Evolutionary conservation across 2,888 invertebrate genomes (phyloP).

Genomic region (Dolichomitus sp.): DNA sequence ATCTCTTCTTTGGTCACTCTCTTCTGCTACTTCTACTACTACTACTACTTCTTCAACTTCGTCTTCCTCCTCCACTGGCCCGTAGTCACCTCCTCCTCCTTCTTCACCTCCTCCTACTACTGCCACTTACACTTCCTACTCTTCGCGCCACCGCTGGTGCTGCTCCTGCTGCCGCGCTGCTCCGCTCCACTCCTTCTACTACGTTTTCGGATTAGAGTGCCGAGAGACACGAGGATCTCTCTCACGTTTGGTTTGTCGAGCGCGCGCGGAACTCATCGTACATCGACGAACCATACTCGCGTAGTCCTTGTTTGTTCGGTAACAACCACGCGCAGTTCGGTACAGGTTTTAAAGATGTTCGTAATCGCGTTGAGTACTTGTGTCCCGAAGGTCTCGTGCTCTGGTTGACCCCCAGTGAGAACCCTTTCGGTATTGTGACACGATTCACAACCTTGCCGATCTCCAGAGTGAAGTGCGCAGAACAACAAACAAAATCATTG

Average conservation of each 20-base stretch:
- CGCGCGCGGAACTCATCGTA: constrained; percentile 39
- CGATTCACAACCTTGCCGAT: background rate
- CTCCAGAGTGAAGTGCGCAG: background rate
- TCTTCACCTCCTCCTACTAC: constrained; percentile 51
- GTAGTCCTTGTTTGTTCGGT: constrained; percentile 22
- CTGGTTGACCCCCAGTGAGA: constrained; percentile 1
- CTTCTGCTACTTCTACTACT: constrained; percentile 4
- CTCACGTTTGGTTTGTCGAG: constrained; percentile 31
- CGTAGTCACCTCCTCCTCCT: constrained; percentile 51
- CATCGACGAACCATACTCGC: constrained; percentile 18
- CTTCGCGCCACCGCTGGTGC: constrained; percentile 53
- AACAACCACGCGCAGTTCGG: background rate
- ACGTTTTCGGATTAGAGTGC: constrained; percentile 73
- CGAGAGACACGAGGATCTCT: constrained; percentile 68
- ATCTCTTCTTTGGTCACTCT: background rate
- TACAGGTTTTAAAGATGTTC: background rate
- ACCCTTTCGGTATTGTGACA: background rate
- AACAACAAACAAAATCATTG: background rate
- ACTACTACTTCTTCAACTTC: constrained; percentile 14
- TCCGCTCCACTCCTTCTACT: constrained; percentile 45
- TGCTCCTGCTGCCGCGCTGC: constrained; percentile 39
- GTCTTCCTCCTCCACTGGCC: constrained; percentile 44
- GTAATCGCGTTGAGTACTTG: background rate
- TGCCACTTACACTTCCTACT: constrained; percentile 41
- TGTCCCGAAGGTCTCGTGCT: background rate